Percentiles rank a stretch among this genome's conserved stretches.
These are phyloP conservation scores for Argentina silus DNA, from an alignment of 2,797 vertebrate species.

Conservation along the genomic window DNA sequence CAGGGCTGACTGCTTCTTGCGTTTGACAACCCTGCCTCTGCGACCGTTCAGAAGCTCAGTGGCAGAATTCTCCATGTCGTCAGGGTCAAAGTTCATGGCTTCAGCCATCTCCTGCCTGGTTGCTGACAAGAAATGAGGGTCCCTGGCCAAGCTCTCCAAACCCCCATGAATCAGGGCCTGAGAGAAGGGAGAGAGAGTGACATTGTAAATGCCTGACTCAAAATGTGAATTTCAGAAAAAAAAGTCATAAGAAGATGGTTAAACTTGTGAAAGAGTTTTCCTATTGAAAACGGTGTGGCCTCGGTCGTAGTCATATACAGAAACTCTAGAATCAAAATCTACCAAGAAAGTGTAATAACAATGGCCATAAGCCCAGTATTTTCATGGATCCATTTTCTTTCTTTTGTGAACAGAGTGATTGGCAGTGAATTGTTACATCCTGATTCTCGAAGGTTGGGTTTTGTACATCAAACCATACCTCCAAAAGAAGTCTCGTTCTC, in stretches of 20 bases:
- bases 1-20: not conserved
- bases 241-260: too few species aligned
- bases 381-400: too few species aligned
- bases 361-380: too few species aligned
- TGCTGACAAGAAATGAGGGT: slow-evolving; percentile 63
- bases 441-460: too few species aligned
- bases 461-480: too few species aligned
- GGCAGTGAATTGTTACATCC: too few species aligned
- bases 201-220: not conserved
- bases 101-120: slow-evolving; percentile 69
- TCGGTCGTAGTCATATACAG: too few species aligned
- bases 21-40: slow-evolving; percentile 23
- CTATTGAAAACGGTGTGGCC: not conserved
- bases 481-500: too few species aligned
- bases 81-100: slow-evolving; percentile 67
- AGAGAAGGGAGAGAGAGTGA: not conserved
- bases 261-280: not conserved
- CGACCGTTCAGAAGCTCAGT: slow-evolving; percentile 59
- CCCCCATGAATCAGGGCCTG: slow-evolving; percentile 76
- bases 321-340: too few species aligned
- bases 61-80: slow-evolving; percentile 68
- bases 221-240: not conserved
- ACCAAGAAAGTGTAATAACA: too few species aligned
- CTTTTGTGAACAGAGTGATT: too few species aligned
- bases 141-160: slow-evolving; percentile 59